Evolutionary conservation across 2,888 invertebrate species (phyloP), one percentile per base, ranked within the genome.

Genomic region (Drosophila diplacantha): DNA sequence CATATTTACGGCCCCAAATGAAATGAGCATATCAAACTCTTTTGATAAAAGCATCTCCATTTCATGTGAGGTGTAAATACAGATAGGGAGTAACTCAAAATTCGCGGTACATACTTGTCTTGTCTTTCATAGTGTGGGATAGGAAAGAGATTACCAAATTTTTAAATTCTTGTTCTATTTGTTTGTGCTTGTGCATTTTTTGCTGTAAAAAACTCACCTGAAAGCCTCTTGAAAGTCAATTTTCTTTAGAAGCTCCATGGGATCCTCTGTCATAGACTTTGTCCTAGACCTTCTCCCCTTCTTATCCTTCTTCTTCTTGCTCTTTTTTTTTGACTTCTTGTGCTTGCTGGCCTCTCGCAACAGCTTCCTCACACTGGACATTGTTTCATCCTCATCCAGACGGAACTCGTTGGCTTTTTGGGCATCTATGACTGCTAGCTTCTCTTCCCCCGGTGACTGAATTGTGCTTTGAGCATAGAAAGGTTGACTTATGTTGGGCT

Each of bases 341-440:
- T 94, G 95, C 83, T 94, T 93, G 31, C 93, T 93, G 0, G 94
- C 94, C 81, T 95, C 95, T 82, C 94, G 94, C 59, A 96, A 89
- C 87, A 95, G 93, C 87, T 93, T 95, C n/a, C 95, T 92, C 60
- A 96, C 95, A 90, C 93, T 94, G 65, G 93, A 93, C 87, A 95
- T 94, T 80, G 95, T 96, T 86, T 95, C 95, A 0, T 94, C 94
- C 83, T 95, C 95, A 74, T 93, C 93, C 61, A 85, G 57, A 54
- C 84, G 71, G 26, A 82, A 83, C 35, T 79, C 76, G 26, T 74
- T 78, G 22, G 73, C 72, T 9, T 64, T 60, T 5, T 68, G 49
- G 26, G 74, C 70, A 43, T 73, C 82, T 26, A 70, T 78, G 12
- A 73, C 63, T 14, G 72, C 72, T 6, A 59, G 50, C 37, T 78